These are phyloP conservation scores for Corydoras maculifer DNA, from an alignment of 2,113 vertebrate genomes.

Conservation along the genomic window DNA sequence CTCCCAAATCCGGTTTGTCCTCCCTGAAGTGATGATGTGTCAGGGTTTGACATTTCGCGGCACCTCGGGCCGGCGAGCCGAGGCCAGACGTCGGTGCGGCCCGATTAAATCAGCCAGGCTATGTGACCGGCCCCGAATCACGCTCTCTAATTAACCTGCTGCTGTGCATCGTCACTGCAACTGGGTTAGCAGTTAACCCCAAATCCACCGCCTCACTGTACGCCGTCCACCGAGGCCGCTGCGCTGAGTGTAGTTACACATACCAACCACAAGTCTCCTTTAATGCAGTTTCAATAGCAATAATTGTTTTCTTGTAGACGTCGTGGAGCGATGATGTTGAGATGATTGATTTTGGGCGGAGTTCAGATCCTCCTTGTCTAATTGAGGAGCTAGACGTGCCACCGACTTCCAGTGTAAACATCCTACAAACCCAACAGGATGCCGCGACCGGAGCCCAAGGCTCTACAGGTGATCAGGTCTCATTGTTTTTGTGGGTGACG, in stretches of 20 bases:
- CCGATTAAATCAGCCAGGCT: constrained; percentile 31
- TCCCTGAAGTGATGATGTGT: constrained; percentile 37
- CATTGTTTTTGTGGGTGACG: no score
- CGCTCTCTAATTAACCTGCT: constrained; percentile 21
- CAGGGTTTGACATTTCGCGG: constrained; percentile 36
- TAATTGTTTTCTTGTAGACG: no score
- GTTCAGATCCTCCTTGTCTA: no score
- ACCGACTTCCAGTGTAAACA: constrained; percentile 7
- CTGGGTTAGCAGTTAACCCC: constrained; percentile 11
- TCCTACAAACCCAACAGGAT: not conserved
- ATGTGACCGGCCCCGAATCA: constrained; percentile 6
- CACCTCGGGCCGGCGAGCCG: constrained; percentile 21
- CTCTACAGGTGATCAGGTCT: no score
- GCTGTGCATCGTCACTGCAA: constrained; percentile 3
- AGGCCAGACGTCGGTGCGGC: constrained; percentile 22
- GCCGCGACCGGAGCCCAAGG: not conserved
- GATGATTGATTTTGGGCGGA: no score
- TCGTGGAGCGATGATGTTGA: no score
- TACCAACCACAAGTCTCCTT: no score
- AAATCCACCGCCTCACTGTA: not conserved
- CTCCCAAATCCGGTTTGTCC: constrained; percentile 29
- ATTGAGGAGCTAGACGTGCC: not conserved
- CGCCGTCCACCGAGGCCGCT: not conserved
- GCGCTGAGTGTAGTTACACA: no score
- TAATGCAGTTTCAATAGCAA: no score